These are phyloP conservation scores for Lochmaea capreae DNA, from an alignment of 2,888 invertebrate genomes.

Conservation along the genomic window DNA sequence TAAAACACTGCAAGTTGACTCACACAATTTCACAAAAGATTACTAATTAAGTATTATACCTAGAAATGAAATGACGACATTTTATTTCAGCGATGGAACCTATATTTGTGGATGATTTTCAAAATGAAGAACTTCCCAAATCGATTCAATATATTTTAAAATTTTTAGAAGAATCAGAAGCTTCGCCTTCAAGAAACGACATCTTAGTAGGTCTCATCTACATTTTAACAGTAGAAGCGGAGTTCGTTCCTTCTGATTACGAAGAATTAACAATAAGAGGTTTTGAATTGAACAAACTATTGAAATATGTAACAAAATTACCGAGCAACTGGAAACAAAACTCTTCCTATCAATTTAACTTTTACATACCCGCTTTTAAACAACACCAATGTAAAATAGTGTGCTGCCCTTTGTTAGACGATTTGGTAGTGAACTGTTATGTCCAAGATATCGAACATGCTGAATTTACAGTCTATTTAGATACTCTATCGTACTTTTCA, in stretches of 20 bases:
- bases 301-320: slow-evolving; percentile 50
- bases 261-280: slow-evolving; percentile 41
- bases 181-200: slow-evolving; percentile 51
- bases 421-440: slow-evolving; percentile 59
- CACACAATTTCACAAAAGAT: slow-evolving; percentile 11
- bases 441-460: slow-evolving; percentile 50
- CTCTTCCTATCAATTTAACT: slow-evolving; percentile 51
- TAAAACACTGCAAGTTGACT: slow-evolving; percentile 39
- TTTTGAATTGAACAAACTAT: slow-evolving; percentile 55
- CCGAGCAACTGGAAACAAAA: slow-evolving; percentile 55
- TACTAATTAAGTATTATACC: background rate
- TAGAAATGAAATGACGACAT: slow-evolving; percentile 27
- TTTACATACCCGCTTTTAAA: slow-evolving; percentile 53
- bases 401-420: slow-evolving; percentile 54
- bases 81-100: slow-evolving; percentile 60
- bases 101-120: slow-evolving; percentile 59
- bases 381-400: slow-evolving; percentile 53
- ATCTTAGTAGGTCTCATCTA: slow-evolving; percentile 60
- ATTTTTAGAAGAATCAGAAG: slow-evolving; percentile 45
- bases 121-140: slow-evolving; percentile 53
- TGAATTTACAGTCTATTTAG: slow-evolving; percentile 53
- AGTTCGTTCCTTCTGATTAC: slow-evolving; percentile 58
- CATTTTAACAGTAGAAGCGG: slow-evolving; percentile 62
- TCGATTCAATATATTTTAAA: slow-evolving; percentile 56
- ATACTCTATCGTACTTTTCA: slow-evolving; percentile 57